Base-by-base conservation (phyloP, 92 coral and sea anemone species). In the Umimayanthus chanpuru region DNA sequence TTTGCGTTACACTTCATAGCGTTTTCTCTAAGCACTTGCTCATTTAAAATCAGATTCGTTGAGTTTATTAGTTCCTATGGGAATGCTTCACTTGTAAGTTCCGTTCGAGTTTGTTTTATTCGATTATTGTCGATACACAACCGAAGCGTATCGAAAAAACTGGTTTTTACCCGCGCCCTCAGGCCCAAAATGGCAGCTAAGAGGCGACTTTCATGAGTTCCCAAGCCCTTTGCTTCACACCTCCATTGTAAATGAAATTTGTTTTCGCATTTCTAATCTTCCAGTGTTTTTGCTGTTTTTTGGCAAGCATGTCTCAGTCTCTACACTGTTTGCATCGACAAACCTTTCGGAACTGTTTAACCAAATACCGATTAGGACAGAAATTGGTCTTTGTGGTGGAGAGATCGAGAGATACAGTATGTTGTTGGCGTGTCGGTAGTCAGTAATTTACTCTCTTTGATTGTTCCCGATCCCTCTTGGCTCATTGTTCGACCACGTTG, bases 401-500 rank as follows among this genome's bases (percentile, higher is more conserved):
- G 44, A 71, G 64, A 70, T 41, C 77, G 14, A 32, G 32, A 43
- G 56, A 40, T 58, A 41, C n/a, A 21, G 68, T 9, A 7, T 30
- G 41, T 9, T 80, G 25, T 7, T 80, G 67, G 23, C 65, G 77
- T 83, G 87, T 71, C 16, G 66, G 73, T 38, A 25, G 36, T 55
- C 3, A 50, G 25, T 53, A 70, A 26, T 66, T 66, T 66, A 10
- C 39, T 68, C 23, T 39, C 56, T 68, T 25, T 66, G 10, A 82
- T 83, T 83, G 61, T 83, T 71, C 39, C 64, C n/a, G 18, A 43
- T 83, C 11, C 77, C 78, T 71, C 53, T 70, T 83, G 8, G 15
- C 32, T 70, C 64, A 83, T 83, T 83, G 87, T 83, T 83, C 30
- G 58, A 70, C 77, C 87, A 83, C 87, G 87, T 83, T 83, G 87